phyloP scores from a whole-genome alignment of 2,113 vertebrate genomes.

The human (Homo sapiens) region DNA sequence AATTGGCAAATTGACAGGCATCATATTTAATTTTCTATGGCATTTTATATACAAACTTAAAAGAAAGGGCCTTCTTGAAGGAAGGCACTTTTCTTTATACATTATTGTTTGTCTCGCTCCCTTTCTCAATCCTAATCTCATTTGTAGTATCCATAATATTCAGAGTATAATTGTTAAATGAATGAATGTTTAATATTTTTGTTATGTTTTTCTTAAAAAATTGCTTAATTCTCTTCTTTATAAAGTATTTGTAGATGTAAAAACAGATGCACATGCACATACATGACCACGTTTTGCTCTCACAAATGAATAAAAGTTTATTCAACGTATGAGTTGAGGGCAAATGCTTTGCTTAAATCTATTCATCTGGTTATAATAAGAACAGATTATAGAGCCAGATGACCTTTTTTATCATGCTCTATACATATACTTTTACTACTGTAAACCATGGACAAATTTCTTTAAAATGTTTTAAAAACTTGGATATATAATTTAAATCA shows the following conservation, averaged over 20 bases:
- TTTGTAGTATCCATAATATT: neutral
- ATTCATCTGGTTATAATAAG: neutral
- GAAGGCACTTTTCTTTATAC: neutral
- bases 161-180: neutral
- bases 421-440: neutral
- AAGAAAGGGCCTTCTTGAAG: neutral
- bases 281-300: neutral
- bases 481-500: neutral
- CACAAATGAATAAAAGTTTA: neutral
- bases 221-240: neutral
- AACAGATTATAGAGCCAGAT: neutral
- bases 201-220: neutral
- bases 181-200: neutral
- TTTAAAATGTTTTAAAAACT: constrained; percentile 5
- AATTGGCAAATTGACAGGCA: neutral
- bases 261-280: neutral
- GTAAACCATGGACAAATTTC: neutral
- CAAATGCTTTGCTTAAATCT: constrained; percentile 6
- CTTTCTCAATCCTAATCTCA: neutral
- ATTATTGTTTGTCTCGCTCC: neutral
- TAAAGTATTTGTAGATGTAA: neutral
- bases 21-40: neutral
- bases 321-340: neutral
- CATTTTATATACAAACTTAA: neutral
- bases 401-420: neutral